Base-by-base conservation (phyloP, 2,888 invertebrate genomes). In the Sesia bembeciformis region DNA sequence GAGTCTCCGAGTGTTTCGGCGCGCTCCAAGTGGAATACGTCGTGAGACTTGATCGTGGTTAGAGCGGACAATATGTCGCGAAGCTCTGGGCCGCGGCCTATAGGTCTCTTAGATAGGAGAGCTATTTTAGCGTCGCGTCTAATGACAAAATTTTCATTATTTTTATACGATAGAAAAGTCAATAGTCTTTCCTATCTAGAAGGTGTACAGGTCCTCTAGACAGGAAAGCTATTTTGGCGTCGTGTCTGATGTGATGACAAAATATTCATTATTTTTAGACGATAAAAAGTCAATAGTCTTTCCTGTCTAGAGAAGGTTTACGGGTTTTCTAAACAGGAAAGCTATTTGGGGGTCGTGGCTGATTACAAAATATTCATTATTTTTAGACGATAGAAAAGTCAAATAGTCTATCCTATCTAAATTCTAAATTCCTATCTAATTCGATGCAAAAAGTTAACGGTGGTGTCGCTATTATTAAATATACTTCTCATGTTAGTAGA, bases 1-100 rank as follows among this genome's bases (percentile, higher is more conserved):
- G 97, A 94, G 76, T 98, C 98, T 0, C 98, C 98, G 3, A 98
- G 90, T 0, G 96, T 96, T 80, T 98, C 97, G 7, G 94, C 84
- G 1, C 97, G 86, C 73, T 98, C 98, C 64, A 96, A 78, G 72
- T 96, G 92, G 60, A 97, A 93, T 4, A 91, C 91, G 68, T 98
- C 97, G 59, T 93, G 90, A 0, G 94, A 92, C 57, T 92, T 91
- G 42, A 93, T 92, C 1, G 94, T 90, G 0, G 96, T 96, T 1
- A 97, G 72, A 0, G 96, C 94, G 70, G 92, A 76, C 43, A 90
- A 68, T 0, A 91, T 63, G 54, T 88, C 88, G 0, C 81, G 72
- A 4, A 90, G 68, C 57, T 91, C 88, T 0, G 92, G 91, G 0
- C 91, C 91, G 0, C 72, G 70, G 0, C 65, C 64, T 0, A 54